Percentiles rank a stretch among this genome's conserved stretches.
These are phyloP conservation scores for Potamilus streckersoni DNA, from an alignment of 1,140 invertebrate genomes.

Conservation along the genomic window DNA sequence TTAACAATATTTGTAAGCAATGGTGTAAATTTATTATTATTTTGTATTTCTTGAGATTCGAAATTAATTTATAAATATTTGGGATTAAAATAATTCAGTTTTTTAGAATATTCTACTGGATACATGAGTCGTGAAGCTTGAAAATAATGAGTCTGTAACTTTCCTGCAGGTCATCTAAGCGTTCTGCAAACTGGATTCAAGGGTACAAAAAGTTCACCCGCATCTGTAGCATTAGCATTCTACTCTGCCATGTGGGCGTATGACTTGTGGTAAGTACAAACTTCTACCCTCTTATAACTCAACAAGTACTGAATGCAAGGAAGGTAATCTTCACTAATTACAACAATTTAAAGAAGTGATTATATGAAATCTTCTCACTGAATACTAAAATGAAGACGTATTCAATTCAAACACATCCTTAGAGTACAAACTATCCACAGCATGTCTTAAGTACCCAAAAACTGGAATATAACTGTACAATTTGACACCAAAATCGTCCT, in stretches of 20 bases:
- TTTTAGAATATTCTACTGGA: not conserved
- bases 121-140: too few species aligned
- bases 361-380: not conserved
- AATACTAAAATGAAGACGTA: not conserved
- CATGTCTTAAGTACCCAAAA: too few species aligned
- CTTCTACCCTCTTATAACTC: not conserved
- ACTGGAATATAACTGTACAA: too few species aligned
- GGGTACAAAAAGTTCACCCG: conserved; percentile 55
- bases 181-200: conserved; percentile 70
- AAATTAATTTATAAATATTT: not conserved
- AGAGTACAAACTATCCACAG: too few species aligned
- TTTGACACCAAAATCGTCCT: too few species aligned
- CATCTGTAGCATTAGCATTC: conserved; percentile 69
- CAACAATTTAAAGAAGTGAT: not conserved
- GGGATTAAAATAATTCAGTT: not conserved
- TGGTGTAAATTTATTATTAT: too few species aligned
- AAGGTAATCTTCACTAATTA: not conserved
- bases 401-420: not conserved
- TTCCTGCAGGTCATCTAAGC: conserved; percentile 54
- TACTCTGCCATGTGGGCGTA: conserved; percentile 72
- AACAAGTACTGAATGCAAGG: not conserved
- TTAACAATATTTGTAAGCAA: too few species aligned
- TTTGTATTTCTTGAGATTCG: too few species aligned
- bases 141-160: not conserved
- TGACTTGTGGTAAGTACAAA: conserved; percentile 67